phyloP scores from a whole-genome alignment of 2,797 vertebrate genomes.

The Diglossa cyanea region DNA sequence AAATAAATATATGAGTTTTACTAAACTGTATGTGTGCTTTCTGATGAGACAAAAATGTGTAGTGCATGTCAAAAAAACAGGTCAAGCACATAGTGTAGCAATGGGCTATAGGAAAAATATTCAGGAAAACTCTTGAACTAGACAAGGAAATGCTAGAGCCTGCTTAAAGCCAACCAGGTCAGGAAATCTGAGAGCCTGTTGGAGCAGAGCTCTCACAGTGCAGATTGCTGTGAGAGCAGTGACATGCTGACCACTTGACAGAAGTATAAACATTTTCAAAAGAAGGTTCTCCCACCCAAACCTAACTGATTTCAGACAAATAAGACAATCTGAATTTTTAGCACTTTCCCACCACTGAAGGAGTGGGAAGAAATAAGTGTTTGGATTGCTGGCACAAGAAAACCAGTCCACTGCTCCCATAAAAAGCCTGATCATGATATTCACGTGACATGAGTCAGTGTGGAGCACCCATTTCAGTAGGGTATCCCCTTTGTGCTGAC shows the following conservation, averaged over 20 bases:
- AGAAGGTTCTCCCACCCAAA: not conserved
- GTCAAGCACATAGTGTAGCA: not conserved
- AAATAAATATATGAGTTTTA: not conserved
- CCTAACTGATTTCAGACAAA: not conserved
- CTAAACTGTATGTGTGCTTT: not conserved
- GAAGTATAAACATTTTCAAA: not conserved
- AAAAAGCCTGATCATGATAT: not conserved
- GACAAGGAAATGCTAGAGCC: not conserved
- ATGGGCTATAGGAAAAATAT: not conserved
- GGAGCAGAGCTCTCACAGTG: not conserved
- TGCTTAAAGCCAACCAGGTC: not conserved
- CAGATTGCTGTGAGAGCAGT: not conserved
- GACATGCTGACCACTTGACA: not conserved
- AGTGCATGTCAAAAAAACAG: not conserved
- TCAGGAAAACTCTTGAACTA: not conserved
- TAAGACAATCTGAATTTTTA: not conserved
- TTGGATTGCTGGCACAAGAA: not conserved
- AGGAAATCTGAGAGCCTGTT: not conserved
- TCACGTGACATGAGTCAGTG: rapidly evolving
- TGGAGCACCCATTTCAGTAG: not conserved
- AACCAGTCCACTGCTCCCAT: not conserved
- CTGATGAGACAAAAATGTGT: not conserved
- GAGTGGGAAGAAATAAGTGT: not conserved
- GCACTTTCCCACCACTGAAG: rapidly evolving
- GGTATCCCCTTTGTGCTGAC: not conserved